Conservation (phyloP, 2,888 invertebrate genomes). For the Conchocele bisecta region DNA sequence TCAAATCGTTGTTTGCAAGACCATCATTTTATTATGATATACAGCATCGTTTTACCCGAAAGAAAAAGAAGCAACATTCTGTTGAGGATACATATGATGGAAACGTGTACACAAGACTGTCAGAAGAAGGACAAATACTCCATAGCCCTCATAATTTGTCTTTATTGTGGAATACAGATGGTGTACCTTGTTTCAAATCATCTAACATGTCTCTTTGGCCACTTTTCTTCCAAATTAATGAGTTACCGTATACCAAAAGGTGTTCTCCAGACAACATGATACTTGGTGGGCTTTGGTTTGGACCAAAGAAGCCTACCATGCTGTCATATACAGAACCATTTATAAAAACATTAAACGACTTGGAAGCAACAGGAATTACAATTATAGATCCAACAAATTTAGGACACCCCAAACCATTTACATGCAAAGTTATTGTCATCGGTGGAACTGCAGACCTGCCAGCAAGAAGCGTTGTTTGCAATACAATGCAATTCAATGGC, state of each 20-base stretch:
- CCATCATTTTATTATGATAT: neutral
- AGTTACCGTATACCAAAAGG: slow-evolving; percentile 25
- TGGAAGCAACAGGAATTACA: slow-evolving; percentile 31
- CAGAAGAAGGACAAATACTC: neutral
- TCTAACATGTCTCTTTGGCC: slow-evolving; percentile 48
- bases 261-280: slow-evolving; percentile 36
- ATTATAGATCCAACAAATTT: neutral
- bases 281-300: slow-evolving; percentile 44
- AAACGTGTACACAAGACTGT: neutral
- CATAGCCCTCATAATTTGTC: neutral
- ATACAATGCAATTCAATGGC: slow-evolving; percentile 54
- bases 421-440: slow-evolving; percentile 20
- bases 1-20: neutral
- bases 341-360: slow-evolving; percentile 1
- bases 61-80: neutral
- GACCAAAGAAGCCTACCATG: slow-evolving; percentile 34
- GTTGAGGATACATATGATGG: slow-evolving; percentile 6
- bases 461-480: slow-evolving; percentile 45
- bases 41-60: neutral
- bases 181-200: slow-evolving; percentile 38
- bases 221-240: slow-evolving; percentile 33
- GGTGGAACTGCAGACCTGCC: slow-evolving; percentile 58
- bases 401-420: neutral
- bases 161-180: slow-evolving; percentile 38
- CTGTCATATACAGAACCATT: slow-evolving; percentile 26